Percentiles rank a stretch among this genome's conserved stretches.
Conservation (phyloP, 2,888 invertebrate species). For the Pristionchus arcanus region DNA sequence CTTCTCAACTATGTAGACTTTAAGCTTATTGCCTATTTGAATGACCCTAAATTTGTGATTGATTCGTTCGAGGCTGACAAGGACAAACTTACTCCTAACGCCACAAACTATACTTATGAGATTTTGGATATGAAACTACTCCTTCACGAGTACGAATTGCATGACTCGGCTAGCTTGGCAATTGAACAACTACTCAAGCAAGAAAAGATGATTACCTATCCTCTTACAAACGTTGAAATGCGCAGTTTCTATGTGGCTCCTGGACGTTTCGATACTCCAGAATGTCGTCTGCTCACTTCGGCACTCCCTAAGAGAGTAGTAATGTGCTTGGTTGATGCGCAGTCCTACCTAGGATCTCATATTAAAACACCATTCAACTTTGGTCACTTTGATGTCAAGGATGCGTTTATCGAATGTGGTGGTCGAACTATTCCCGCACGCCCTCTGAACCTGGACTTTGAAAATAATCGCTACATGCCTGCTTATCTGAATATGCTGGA, state of each 20-base stretch:
- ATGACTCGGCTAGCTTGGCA: too few relatives aligned
- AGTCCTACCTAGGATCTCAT: not conserved
- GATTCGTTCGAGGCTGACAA: conserved; percentile 33
- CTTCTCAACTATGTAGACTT: too few relatives aligned
- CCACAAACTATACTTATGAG: conserved; percentile 13
- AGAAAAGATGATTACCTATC: too few relatives aligned
- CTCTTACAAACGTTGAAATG: too few relatives aligned
- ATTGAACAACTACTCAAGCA: too few relatives aligned
- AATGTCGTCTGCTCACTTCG: not conserved
- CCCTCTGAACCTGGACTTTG: not conserved
- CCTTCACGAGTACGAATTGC: too few relatives aligned
- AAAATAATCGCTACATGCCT: not conserved
- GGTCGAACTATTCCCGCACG: not conserved
- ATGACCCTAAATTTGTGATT: too few relatives aligned
- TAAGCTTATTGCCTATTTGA: too few relatives aligned
- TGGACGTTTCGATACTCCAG: too few relatives aligned
- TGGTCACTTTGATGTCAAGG: conserved; percentile 5
- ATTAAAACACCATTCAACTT: not conserved
- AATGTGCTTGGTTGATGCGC: not conserved
- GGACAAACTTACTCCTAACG: too few relatives aligned
- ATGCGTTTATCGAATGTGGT: not conserved
- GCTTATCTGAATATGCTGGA: not conserved
- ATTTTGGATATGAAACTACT: not conserved
- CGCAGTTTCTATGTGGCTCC: too few relatives aligned
- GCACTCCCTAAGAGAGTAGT: not conserved